Base-by-base conservation (phyloP, 2,888 invertebrate genomes). In the Cloeon dipterum region DNA sequence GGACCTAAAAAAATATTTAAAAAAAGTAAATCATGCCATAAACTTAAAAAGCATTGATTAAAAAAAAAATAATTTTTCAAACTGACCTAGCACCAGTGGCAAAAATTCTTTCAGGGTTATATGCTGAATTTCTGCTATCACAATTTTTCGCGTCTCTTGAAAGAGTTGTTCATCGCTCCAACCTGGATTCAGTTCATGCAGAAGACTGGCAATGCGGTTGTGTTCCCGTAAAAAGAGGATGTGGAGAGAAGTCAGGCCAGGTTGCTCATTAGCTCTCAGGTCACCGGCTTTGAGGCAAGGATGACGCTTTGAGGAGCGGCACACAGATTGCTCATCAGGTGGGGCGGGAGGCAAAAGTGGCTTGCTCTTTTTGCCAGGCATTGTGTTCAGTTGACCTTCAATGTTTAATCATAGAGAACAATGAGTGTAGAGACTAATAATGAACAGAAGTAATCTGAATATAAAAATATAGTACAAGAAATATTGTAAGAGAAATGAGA, bases 91-190 rank as follows among this genome's bases (percentile, higher is more conserved):
- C 13, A 86, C 65, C 20, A 85, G 66, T 0, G 86, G 85, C 40
- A 86, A 55, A 52, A 79, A 85, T 52, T 86, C 85, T 3, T 73
- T 65, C 48, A 76, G 86, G 0, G 79, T 81, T 39, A 86, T 77
- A 46, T 82, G 83, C 52, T 86, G 86, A 35, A 83, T 59, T 52
- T 77, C 63, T 11, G 85, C 85, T 1, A 73, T 75, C 3, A 88
- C 64, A 35, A 89, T 79, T 45, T 74, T 72, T 17, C 86, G 62
- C 0, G 81, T 70, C 55, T 88, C 88, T 49, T 85, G 83, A 52
- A 75, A 86, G 10, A 81, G 60, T 50, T 75, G 74, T 50, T 88
- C 86, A 50, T 89, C 88, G 47, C 73, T 74, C 89, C 89, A 89
- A 47, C 79, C 77, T 0, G 70, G 69, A 58, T 89, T 89, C 26